Evolutionary conservation across 1,140 invertebrate genomes (phyloP), one percentile per base, ranked within the genome.

Genomic region (Rhopalosiphum maidis): DNA sequence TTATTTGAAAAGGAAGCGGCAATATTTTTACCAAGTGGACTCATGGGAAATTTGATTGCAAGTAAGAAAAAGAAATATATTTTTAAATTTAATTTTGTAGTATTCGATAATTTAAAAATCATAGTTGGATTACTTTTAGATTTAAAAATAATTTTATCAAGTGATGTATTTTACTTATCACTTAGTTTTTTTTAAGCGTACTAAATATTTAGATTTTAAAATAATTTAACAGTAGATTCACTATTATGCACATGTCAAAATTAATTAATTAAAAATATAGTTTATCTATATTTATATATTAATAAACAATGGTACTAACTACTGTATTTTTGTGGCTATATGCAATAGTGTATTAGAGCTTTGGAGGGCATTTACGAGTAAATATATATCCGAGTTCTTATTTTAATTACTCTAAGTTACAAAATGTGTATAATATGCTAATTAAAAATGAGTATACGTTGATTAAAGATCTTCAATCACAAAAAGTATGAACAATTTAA

Each of bases 21-120:
- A 0, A 95, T 99, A 60, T 99, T 98, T 95, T 97, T 99, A 46
- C 96, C 98, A 7, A 98, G 97, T 94, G 99, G 99, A 93, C 99
- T 99, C 3, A 99, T 99, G 98, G 97, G 97, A 87, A 99, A 99
- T 96, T 96, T 99, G 91, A 97, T 99, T 94, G 96, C 98, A 94
- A 96, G 98, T 99, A 30, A 25, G 9, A 60, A 60, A 60, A 60
- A 51, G 1, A 51, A 51, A 51, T 11, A 46, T 55, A 54, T 2
- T 55, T 55, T 30, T 60, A 30, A 60, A 30, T 25, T 60, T 60
- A 55, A 55, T 30, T n/a, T 15, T 68, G 0, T 68, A 11, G 11
- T 1, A 68, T 68, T n/a, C 60, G 30, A n/a, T n/a, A n/a, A n/a
- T 68, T 68, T 68, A 1, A 68, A 68, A n/a, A 68, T 15, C 60